Evolutionary conservation across 2,113 vertebrate genomes (phyloP).

Genomic region (Tiliqua scincoides): DNA sequence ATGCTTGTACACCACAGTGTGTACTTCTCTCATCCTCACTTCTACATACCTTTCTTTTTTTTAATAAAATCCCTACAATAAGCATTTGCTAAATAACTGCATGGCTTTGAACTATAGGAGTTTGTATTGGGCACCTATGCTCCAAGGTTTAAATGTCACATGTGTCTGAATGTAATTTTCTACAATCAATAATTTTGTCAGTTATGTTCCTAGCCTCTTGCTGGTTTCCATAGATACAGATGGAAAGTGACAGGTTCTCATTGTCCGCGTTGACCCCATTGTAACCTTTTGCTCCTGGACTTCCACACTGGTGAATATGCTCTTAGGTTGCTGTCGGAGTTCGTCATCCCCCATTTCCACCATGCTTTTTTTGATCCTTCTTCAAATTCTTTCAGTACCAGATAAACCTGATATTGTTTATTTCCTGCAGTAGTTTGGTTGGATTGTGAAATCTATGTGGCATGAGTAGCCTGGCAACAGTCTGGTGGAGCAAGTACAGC

Average conservation of each 20-base stretch:
- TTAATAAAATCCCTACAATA: neutral
- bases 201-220: conserved; percentile 36
- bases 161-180: conserved; percentile 16
- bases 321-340: neutral
- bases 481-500: neutral
- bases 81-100: neutral
- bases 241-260: conserved; percentile 16
- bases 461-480: neutral
- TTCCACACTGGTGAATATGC: neutral
- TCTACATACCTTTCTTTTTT: neutral
- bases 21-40: neutral
- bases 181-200: conserved; percentile 62
- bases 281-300: conserved; percentile 32
- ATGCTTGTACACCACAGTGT: neutral
- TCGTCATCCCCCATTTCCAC: neutral
- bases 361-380: neutral
- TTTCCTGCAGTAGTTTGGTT: neutral
- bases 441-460: rapidly evolving
- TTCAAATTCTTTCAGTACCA: neutral
- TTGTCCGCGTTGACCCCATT: conserved; percentile 18
- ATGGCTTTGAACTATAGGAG: neutral
- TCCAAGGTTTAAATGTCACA: neutral
- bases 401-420: neutral
- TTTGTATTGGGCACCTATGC: neutral
- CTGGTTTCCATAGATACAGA: conserved; percentile 61